Conservation (phyloP, 2,797 vertebrate species). For the Amphiprion clarkii region DNA sequence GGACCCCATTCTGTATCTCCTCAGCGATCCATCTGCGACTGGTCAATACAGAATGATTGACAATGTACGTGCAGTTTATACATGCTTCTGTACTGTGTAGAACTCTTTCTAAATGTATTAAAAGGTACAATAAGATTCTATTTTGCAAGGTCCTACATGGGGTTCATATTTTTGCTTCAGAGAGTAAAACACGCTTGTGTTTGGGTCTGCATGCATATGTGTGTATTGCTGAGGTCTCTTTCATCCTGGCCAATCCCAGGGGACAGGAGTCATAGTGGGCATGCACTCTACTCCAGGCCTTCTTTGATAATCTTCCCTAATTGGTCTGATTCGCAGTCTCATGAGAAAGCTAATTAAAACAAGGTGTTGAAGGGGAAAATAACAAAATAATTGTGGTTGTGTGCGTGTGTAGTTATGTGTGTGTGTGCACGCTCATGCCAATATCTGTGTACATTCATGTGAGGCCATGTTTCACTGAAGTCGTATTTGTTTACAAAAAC, state of each 20-base stretch:
- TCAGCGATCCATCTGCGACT: slow-evolving; percentile 72
- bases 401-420: slow-evolving; percentile 11
- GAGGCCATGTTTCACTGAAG: slow-evolving; percentile 31
- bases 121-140: slow-evolving; percentile 23
- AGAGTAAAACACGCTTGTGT: slow-evolving; percentile 38
- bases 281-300: slow-evolving; percentile 75
- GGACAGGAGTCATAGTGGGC: slow-evolving; percentile 78
- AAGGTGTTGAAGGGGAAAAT: slow-evolving; percentile 80
- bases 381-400: slow-evolving; percentile 72
- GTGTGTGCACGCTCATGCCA: slow-evolving; percentile 12
- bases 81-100: slow-evolving; percentile 28
- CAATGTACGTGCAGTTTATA: slow-evolving; percentile 35
- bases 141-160: slow-evolving; percentile 3
- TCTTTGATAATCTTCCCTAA: slow-evolving; percentile 86
- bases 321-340: slow-evolving; percentile 83
- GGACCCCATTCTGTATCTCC: slow-evolving; percentile 65
- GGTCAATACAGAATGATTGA: slow-evolving; percentile 77
- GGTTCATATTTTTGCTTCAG: slow-evolving; percentile 44
- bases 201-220: slow-evolving; percentile 12
- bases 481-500: slow-evolving; percentile 63
- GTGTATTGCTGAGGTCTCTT: slow-evolving; percentile 67
- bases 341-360: slow-evolving; percentile 86
- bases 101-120: slow-evolving; percentile 27
- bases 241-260: slow-evolving; percentile 73
- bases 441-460: slow-evolving; percentile 26